Base-by-base conservation (phyloP, 2,888 invertebrate species). In the Drosophila robusta region DNA sequence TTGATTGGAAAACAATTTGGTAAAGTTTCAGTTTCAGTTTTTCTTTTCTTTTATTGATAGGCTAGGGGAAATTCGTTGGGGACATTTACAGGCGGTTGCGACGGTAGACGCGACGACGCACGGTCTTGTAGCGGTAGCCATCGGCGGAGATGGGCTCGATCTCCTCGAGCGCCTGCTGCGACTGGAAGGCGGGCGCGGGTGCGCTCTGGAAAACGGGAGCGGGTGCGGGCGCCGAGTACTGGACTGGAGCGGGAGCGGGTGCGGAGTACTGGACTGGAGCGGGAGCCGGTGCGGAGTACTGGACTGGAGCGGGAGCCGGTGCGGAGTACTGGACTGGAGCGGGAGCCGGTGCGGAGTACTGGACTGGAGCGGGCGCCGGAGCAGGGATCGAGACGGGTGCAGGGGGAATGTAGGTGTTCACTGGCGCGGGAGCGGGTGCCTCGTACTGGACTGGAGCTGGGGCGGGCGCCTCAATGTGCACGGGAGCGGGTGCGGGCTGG, bases 51-150 rank as follows among this genome's bases (percentile, higher is more conserved):
- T 66, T 49, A 45, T 60, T 66, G 52, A 71, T 63, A 55, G 64
- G 71, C 71, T 70, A 64, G 44, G 55, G 81, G 71, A 87, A 69
- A 72, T 85, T 86, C 83, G 70, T 72, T 75, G 64, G 68, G 26
- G n/a, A 12, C 7, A 22, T 49, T 77, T 82, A 82, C 52, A 77
- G 44, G 66, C 88, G 90, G 60, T 78, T 74, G 75, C 80, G 78
- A 74, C 89, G 90, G 83, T 77, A 85, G 71, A 90, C 90, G 58
- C 78, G 77, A 73, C 90, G 90, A 52, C 90, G 91, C 29, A 88
- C 90, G 56, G 91, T 75, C 78, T 81, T 85, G 78, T 90, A 90
- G 55, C 75, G 91, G 75, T 90, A 91, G 36, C 90, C 90, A 78
- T 91, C 91, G 50, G 62, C 75, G 9, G 88, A 78, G 26, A 61